A percentile compares a stretch with the other conserved stretches of the same genome.
phyloP scores from a whole-genome alignment of 2,888 invertebrate genomes.

The Schizaphis graminum region DNA sequence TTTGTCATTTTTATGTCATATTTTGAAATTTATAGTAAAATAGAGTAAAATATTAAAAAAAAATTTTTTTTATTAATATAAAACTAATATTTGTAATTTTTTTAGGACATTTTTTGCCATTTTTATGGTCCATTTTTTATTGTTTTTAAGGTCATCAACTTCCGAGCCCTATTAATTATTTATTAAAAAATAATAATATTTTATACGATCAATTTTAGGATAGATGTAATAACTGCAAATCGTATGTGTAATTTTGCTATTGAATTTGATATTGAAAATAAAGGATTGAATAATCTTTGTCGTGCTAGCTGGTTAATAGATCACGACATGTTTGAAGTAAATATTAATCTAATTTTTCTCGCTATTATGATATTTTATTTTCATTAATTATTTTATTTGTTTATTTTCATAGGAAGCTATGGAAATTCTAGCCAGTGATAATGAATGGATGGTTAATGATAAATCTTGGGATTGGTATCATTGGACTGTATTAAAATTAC shows the following conservation, averaged over 20 bases:
- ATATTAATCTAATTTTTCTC: conserved; percentile 68
- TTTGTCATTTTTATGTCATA: too few species aligned
- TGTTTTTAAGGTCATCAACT: too few species aligned
- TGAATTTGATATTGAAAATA: conserved; percentile 57
- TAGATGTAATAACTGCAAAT: conserved; percentile 23
- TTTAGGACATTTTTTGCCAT: too few species aligned
- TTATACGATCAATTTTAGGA: neutral
- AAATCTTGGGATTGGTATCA: conserved; percentile 54
- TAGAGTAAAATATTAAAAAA: too few species aligned
- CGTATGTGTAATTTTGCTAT: conserved; percentile 59
- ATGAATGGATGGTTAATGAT: conserved; percentile 42
- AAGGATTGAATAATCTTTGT: conserved; percentile 50
- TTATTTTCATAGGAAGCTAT: conserved; percentile 52
- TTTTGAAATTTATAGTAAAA: too few species aligned
- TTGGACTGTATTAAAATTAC: conserved; percentile 60
- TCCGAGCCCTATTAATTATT: neutral
- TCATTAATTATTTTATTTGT: neutral
- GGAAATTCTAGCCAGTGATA: neutral
- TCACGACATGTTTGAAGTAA: conserved; percentile 85
- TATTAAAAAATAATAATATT: neutral
- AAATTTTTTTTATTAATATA: too few species aligned
- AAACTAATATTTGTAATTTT: too few species aligned
- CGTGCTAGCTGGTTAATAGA: conserved; percentile 93
- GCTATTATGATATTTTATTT: neutral
- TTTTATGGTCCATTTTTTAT: too few species aligned